Conservation (phyloP, 2,113 vertebrate species). For the Hylia prasina region DNA sequence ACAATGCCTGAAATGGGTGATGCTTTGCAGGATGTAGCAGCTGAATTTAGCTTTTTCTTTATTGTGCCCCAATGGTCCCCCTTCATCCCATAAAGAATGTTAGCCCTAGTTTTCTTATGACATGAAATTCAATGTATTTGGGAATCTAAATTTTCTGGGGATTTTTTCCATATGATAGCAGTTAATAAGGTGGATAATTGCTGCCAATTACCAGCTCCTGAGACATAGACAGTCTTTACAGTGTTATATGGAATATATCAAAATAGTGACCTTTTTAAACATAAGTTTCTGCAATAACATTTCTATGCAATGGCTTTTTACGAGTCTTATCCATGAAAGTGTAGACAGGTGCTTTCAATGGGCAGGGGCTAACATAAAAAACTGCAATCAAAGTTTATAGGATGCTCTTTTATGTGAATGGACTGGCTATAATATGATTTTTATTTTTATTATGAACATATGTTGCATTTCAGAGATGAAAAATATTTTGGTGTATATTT, state of each 20-base stretch:
- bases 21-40: neutral
- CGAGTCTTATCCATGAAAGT: neutral
- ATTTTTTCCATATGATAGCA: neutral
- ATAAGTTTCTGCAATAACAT: neutral
- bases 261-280: neutral
- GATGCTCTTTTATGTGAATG: neutral
- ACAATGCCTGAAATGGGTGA: neutral
- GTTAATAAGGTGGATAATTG: neutral
- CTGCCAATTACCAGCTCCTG: neutral
- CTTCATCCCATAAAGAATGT: neutral
- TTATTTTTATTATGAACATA: neutral
- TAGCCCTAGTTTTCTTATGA: neutral
- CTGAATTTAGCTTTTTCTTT: neutral
- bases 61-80: neutral
- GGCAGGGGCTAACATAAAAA: neutral
- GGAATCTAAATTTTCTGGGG: neutral
- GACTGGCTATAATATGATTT: neutral
- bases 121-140: fast-evolving
- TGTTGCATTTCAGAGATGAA: neutral
- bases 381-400: neutral
- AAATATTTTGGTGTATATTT: neutral
- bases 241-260: neutral
- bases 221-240: neutral
- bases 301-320: neutral
- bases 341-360: neutral